A percentile compares a stretch with the other conserved stretches of the same genome.
Evolutionary conservation across 2,113 vertebrate genomes (phyloP).

Genomic region (Thunnus maccoyii): DNA sequence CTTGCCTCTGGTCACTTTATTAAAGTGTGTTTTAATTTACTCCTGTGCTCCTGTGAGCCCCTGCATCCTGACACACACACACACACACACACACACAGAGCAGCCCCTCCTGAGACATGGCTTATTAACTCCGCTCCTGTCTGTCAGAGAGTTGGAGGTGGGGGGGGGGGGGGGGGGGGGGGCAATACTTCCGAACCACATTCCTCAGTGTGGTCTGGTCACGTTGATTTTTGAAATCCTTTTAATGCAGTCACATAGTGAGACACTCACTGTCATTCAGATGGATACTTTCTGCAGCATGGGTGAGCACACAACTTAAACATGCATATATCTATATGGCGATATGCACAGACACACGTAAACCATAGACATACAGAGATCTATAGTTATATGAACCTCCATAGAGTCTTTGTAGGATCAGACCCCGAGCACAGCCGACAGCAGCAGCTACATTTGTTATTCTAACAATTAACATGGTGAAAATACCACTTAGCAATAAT

Average conservation of each 20-base stretch:
- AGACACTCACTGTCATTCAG: constrained; percentile 9
- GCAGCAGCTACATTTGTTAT: constrained; percentile 48
- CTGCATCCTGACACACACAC: constrained; percentile 61
- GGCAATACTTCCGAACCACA: constrained; percentile 63
- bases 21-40: constrained; percentile 92
- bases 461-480: constrained; percentile 49
- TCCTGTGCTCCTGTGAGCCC: constrained; percentile 80
- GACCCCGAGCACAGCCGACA: constrained; percentile 13
- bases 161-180: constrained; percentile 24
- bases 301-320: constrained; percentile 3
- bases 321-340: neutral
- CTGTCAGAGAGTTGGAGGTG: constrained; percentile 80
- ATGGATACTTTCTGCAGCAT: neutral
- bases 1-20: constrained; percentile 86
- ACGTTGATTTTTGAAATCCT: constrained; percentile 53
- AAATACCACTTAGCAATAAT: constrained; percentile 54
- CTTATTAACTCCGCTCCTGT: constrained; percentile 89
- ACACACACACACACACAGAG: constrained; percentile 43
- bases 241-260: constrained; percentile 39
- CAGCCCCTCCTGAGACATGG: constrained; percentile 84
- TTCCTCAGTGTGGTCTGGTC: constrained; percentile 75
- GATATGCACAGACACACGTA: neutral
- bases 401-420: constrained; percentile 44
- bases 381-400: constrained; percentile 25
- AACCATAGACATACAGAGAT: constrained; percentile 33